phyloP scores from a whole-genome alignment of 2,888 invertebrate species.

The Ennomos erosarius region DNA sequence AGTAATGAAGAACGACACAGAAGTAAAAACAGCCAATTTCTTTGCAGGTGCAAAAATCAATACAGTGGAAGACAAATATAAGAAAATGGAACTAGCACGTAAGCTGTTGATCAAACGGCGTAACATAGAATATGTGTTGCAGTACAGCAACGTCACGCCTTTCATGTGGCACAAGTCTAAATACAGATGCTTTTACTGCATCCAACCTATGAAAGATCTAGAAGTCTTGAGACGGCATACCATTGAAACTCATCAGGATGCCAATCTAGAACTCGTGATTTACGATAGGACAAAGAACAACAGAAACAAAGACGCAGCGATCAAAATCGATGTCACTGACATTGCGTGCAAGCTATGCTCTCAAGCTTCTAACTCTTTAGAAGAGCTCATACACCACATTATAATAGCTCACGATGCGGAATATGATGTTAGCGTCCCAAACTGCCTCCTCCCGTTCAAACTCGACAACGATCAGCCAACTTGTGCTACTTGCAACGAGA shows the following conservation, averaged over 20 bases:
- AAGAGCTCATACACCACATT: slow-evolving; percentile 73
- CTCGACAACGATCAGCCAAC: slow-evolving; percentile 71
- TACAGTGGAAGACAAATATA: slow-evolving; percentile 69
- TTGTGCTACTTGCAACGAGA: slow-evolving; percentile 73
- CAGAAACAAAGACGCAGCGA: slow-evolving; percentile 75
- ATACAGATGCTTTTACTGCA: slow-evolving; percentile 75
- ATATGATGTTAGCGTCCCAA: slow-evolving; percentile 73
- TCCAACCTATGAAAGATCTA: slow-evolving; percentile 71
- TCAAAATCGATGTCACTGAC: slow-evolving; percentile 75
- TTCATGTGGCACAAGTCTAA: slow-evolving; percentile 78
- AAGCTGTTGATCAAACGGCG: slow-evolving; percentile 70
- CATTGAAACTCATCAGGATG: slow-evolving; percentile 59
- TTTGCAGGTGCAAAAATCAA: slow-evolving; percentile 76
- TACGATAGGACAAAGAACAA: slow-evolving; percentile 75
- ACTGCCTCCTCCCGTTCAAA: slow-evolving; percentile 75
- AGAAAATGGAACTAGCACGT: slow-evolving; percentile 71
- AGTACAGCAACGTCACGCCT: slow-evolving; percentile 75
- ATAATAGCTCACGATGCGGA: slow-evolving; percentile 79
- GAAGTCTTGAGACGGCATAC: slow-evolving; percentile 66
- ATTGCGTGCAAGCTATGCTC: slow-evolving; percentile 71
- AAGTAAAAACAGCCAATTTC: slow-evolving; percentile 60
- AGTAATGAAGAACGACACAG: neutral
- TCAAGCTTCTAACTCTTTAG: slow-evolving; percentile 59
- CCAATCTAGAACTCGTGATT: slow-evolving; percentile 70
- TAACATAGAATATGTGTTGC: slow-evolving; percentile 76